phyloP scores from a whole-genome alignment of 2,113 vertebrate genomes.

The Pseudopodoces humilis region DNA sequence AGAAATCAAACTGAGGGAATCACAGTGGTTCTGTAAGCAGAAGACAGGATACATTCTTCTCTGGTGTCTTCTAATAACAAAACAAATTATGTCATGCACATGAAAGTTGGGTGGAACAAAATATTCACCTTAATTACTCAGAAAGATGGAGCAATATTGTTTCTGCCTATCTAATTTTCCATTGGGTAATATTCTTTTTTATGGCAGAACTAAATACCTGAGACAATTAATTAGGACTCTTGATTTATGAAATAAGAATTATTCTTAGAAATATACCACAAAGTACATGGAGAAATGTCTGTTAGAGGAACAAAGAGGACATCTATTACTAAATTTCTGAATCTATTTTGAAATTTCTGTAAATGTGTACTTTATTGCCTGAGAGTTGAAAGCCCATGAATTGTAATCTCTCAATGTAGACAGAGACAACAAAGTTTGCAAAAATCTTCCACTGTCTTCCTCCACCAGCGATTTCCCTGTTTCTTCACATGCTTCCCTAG shows the following conservation, averaged over 20 bases:
- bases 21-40: neutral
- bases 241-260: constrained; percentile 15
- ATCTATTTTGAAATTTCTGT: neutral
- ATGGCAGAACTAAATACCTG: constrained; percentile 7
- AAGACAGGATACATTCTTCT: neutral
- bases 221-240: constrained; percentile 10
- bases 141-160: constrained; percentile 13
- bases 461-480: neutral
- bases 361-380: neutral
- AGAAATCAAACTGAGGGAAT: neutral
- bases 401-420: neutral
- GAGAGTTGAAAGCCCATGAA: neutral
- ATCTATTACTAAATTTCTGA: neutral
- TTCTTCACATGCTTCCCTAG: neutral
- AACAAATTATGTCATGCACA: neutral
- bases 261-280: constrained; percentile 21
- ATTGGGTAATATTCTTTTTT: neutral
- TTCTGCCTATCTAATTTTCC: constrained; percentile 19
- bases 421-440: neutral
- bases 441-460: neutral
- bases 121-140: constrained; percentile 28
- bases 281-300: neutral
- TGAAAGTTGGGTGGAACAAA: neutral
- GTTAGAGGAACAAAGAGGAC: neutral
- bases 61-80: neutral